These are phyloP conservation scores for Caranx melampygus DNA, from an alignment of 2,113 vertebrate genomes.

Conservation along the genomic window DNA sequence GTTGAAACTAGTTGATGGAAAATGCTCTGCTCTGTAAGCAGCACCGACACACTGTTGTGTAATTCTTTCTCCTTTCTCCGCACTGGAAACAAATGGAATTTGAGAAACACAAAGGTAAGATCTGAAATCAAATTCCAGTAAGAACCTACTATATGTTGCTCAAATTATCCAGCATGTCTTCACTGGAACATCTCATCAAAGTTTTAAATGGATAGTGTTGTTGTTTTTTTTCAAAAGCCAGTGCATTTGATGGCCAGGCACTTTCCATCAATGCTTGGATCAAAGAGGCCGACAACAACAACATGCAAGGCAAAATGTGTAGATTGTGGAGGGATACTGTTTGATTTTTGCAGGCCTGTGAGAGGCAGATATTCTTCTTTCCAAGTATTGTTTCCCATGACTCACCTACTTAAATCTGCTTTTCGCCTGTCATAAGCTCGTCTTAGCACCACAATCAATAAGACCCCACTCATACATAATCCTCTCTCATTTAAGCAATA, in stretches of 20 bases:
- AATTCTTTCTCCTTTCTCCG: neutral
- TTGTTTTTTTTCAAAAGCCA: constrained; percentile 32
- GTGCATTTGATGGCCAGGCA: constrained; percentile 24
- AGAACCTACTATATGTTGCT: constrained; percentile 6
- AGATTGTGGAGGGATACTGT: constrained; percentile 1
- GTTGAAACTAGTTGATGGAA: constrained; percentile 11
- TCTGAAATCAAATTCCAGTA: neutral
- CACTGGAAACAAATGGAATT: neutral
- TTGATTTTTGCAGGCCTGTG: constrained; percentile 38
- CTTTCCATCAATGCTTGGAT: constrained; percentile 38
- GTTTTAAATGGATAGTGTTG: constrained; percentile 25
- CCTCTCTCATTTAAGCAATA: neutral
- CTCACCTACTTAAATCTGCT: constrained; percentile 10
- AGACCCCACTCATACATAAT: neutral
- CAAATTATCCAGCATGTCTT: neutral
- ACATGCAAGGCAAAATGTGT: constrained; percentile 9
- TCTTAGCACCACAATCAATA: constrained; percentile 23
- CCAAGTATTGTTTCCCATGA: constrained; percentile 4
- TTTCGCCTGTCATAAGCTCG: constrained; percentile 27
- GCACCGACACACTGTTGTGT: neutral
- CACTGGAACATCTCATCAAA: constrained; percentile 31
- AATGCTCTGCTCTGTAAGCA: neutral
- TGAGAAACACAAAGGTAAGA: constrained; percentile 2
- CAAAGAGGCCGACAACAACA: constrained; percentile 38
- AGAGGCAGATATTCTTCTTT: constrained; percentile 36